Conservation (phyloP, 2,797 vertebrate species). For the Phalanger gymnotis region DNA sequence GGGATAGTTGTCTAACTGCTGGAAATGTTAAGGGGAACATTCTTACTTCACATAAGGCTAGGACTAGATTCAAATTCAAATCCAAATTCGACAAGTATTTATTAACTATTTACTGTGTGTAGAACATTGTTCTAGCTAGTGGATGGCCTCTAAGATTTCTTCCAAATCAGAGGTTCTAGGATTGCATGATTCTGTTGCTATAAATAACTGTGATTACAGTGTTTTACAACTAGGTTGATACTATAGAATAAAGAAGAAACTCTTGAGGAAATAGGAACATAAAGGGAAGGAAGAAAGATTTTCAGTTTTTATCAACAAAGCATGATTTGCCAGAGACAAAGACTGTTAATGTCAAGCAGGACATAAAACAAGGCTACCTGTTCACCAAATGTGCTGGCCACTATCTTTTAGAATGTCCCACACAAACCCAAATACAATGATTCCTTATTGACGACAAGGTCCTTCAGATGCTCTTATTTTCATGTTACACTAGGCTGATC, state of each 20-base stretch:
- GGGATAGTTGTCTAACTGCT: neutral
- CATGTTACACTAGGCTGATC: neutral
- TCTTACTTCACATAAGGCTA: neutral
- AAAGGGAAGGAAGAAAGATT: neutral
- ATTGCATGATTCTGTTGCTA: neutral
- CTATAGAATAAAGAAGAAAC: neutral
- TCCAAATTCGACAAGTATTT: neutral
- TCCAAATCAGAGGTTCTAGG: neutral
- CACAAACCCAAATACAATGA: neutral
- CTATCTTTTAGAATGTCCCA: neutral
- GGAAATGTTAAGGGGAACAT: neutral
- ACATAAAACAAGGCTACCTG: neutral
- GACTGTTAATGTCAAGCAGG: neutral
- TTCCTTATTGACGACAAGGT: neutral
- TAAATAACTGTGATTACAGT: neutral
- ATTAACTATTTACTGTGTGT: neutral
- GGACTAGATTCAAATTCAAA: neutral
- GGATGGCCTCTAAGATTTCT: neutral
- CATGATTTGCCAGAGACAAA: neutral
- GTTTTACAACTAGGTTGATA: neutral
- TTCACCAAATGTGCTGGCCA: neutral
- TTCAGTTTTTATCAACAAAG: conserved; percentile 14
- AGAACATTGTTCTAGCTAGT: neutral
- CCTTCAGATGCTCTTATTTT: neutral
- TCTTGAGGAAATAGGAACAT: neutral